Conservation (phyloP, 2,888 invertebrate genomes). For the Archips crataeganus region DNA sequence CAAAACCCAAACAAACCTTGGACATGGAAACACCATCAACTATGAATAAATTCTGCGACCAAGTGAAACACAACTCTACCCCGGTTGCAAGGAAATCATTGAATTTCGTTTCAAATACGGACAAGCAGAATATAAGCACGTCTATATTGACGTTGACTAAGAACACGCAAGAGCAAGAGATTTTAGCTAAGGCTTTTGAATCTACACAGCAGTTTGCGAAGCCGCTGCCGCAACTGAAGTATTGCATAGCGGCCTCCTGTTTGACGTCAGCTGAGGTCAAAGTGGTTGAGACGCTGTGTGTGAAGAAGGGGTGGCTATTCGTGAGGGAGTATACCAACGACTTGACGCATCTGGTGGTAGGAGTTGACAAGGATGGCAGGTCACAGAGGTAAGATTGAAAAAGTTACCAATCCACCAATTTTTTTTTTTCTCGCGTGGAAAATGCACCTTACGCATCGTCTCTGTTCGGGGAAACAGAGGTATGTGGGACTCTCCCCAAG, state of each 20-base stretch:
- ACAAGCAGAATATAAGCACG: constrained; percentile 54
- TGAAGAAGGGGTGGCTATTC: constrained; percentile 62
- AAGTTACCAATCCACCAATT: background rate
- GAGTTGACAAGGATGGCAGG: constrained; percentile 73
- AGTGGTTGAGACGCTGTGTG: constrained; percentile 65
- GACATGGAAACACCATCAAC: constrained; percentile 74
- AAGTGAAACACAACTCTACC: constrained; percentile 75
- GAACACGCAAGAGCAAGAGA: constrained; percentile 75
- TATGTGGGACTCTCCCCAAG: no score
- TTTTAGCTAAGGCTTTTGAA: constrained; percentile 74
- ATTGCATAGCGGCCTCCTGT: constrained; percentile 71
- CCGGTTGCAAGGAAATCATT: constrained; percentile 76
- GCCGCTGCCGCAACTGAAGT: constrained; percentile 48
- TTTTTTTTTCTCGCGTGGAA: no score
- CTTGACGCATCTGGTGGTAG: constrained; percentile 77
- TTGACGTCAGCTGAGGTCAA: constrained; percentile 57
- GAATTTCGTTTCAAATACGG: constrained; percentile 59
- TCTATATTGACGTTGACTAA: constrained; percentile 58
- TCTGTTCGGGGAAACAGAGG: no score
- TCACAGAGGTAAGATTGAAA: constrained; percentile 68
- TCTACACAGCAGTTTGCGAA: constrained; percentile 54
- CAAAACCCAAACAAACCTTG: constrained; percentile 50
- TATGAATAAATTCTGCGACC: constrained; percentile 70
- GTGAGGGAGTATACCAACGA: constrained; percentile 67
- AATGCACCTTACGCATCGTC: no score